Evolutionary conservation across 2,888 invertebrate species (phyloP).

Genomic region (Cataglyphis livida): DNA sequence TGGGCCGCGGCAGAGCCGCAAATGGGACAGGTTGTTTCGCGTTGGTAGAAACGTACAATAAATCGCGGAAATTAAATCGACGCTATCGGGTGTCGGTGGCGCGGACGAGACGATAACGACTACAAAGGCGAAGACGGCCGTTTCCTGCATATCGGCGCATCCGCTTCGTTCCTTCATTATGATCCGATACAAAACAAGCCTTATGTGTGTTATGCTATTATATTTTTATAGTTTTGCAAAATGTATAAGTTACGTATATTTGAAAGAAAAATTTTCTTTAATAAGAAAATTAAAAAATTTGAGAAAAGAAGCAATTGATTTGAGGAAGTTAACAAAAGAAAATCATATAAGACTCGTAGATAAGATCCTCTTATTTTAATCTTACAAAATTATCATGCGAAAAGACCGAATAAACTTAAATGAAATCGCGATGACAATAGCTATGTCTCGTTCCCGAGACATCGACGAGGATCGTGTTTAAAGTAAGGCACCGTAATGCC

Average conservation of each 20-base stretch:
- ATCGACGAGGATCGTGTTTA: constrained; percentile 56
- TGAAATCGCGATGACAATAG: constrained; percentile 47
- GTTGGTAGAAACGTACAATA: constrained; percentile 73
- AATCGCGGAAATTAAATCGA: constrained; percentile 78
- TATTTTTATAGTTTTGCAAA: background rate
- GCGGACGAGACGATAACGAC: constrained; percentile 49
- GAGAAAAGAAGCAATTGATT: background rate
- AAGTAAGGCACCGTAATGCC: constrained; percentile 63
- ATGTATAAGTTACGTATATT: background rate
- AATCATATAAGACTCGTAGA: background rate
- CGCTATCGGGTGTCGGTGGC: constrained; percentile 70
- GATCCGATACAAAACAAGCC: background rate
- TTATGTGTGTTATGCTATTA: background rate
- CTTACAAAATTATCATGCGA: background rate
- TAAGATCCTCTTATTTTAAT: background rate
- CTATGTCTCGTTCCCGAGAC: constrained; percentile 52
- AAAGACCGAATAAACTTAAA: background rate
- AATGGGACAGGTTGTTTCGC: constrained; percentile 78
- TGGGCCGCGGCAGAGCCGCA: constrained; percentile 69
- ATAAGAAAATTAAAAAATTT: background rate
- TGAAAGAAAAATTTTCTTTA: background rate
- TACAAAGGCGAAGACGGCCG: background rate
- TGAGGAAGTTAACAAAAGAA: background rate
- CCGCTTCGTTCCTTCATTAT: constrained; percentile 23
- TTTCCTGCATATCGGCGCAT: constrained; percentile 52